Percentiles rank a stretch among this genome's conserved stretches.
Evolutionary conservation across 2,113 vertebrate species (phyloP).

Genomic region (Phoenicopterus ruber): DNA sequence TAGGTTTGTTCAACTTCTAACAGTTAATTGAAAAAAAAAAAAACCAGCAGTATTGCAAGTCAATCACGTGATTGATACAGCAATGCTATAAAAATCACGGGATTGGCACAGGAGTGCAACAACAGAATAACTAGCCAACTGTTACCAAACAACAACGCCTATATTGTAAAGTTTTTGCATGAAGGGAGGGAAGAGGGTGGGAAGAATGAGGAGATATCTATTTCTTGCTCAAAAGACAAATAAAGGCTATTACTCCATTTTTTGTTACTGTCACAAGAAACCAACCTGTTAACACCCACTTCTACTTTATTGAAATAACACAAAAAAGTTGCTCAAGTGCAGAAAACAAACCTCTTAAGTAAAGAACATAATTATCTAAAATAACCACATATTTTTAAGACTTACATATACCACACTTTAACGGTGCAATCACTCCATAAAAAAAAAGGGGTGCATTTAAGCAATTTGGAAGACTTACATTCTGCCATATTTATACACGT

Average conservation of each 20-base stretch:
- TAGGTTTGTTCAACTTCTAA: neutral
- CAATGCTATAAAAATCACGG: neutral
- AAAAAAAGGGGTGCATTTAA: neutral
- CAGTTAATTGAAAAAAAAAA: neutral
- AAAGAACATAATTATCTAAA: neutral
- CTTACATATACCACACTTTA: neutral
- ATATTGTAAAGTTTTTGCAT: slow-evolving; percentile 10
- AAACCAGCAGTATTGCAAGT: neutral
- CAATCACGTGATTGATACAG: neutral
- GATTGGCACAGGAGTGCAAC: neutral
- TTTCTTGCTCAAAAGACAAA: neutral
- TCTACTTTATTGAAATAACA: neutral
- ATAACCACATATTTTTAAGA: neutral
- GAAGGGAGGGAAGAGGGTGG: neutral
- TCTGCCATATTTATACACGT: neutral
- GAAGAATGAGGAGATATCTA: neutral
- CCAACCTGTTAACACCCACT: neutral
- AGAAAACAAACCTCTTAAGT: neutral
- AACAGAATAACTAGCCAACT: slow-evolving; percentile 25
- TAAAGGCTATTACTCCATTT: neutral
- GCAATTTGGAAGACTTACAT: neutral
- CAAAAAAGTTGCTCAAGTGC: neutral
- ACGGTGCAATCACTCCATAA: neutral
- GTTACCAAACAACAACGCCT: neutral
- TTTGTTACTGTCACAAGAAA: neutral